These are phyloP conservation scores for Drosophila hydei DNA, from an alignment of 1,140 invertebrate genomes.

Conservation along the genomic window DNA sequence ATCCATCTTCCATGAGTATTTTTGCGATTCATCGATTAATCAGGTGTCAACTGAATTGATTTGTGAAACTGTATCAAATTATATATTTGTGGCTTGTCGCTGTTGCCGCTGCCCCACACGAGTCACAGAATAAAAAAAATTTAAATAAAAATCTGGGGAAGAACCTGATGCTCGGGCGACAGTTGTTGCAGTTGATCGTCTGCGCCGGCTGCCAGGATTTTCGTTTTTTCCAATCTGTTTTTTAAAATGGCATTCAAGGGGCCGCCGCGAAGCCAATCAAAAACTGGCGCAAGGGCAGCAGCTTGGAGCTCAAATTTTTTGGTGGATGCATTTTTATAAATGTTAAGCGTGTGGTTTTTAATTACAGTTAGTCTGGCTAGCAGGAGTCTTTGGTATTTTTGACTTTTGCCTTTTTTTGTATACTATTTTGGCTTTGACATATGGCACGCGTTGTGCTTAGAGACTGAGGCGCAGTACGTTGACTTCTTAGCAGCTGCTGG, in stretches of 20 bases:
- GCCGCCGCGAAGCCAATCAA: slow-evolving; percentile 77
- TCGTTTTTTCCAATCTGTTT: slow-evolving; percentile 38
- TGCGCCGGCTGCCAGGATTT: slow-evolving; percentile 62
- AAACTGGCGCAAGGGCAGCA: slow-evolving; percentile 61
- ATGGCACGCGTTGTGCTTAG: slow-evolving; percentile 70
- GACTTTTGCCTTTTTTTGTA: slow-evolving; percentile 28
- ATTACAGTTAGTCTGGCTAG: slow-evolving; percentile 57
- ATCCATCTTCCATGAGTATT: too few relatives aligned
- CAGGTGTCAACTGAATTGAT: too few relatives aligned
- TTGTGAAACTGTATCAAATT: slow-evolving; percentile 45
- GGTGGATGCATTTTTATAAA: slow-evolving; percentile 58
- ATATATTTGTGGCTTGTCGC: slow-evolving; percentile 21
- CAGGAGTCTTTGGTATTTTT: slow-evolving; percentile 43
- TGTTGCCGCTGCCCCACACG: slow-evolving; percentile 35
- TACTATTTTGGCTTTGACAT: slow-evolving; percentile 48
- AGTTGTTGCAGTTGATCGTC: slow-evolving; percentile 58
- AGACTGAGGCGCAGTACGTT: slow-evolving; percentile 55
- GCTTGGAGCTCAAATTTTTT: slow-evolving; percentile 43
- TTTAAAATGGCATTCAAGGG: slow-evolving; percentile 41
- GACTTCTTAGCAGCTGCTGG: slow-evolving; percentile 60
- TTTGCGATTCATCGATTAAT: too few relatives aligned
- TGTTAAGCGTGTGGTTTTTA: slow-evolving; percentile 75
- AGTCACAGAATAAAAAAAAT: slow-evolving; percentile 27
- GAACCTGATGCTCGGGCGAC: slow-evolving; percentile 55
- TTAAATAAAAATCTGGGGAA: slow-evolving; percentile 26